Conservation (phyloP, 1,140 invertebrate genomes). For the Conus ventricosus region DNA sequence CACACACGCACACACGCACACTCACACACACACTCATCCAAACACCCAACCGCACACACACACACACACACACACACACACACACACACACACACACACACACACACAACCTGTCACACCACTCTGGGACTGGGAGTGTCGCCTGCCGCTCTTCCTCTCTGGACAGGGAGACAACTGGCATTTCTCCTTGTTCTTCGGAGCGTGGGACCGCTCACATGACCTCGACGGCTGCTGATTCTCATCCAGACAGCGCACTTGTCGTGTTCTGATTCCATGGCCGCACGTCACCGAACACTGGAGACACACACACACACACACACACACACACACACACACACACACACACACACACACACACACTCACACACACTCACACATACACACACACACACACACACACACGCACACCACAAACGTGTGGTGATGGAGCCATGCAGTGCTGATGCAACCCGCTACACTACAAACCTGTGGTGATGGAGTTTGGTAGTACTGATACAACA, state of each 20-base stretch:
- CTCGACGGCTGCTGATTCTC: slow-evolving; percentile 36
- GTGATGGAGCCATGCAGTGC: too few relatives aligned
- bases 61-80: too few relatives aligned
- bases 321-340: neutral
- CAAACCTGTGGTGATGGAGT: too few relatives aligned
- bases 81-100: slow-evolving; percentile 2
- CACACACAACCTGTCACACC: neutral
- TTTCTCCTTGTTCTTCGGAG: slow-evolving; percentile 29
- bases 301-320: neutral
- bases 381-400: too few relatives aligned
- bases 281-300: slow-evolving; percentile 80
- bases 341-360: neutral
- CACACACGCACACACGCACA: too few relatives aligned
- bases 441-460: too few relatives aligned
- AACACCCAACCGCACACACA: too few relatives aligned
- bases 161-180: slow-evolving; percentile 38
- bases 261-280: slow-evolving; percentile 79
- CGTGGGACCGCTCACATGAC: slow-evolving; percentile 37
- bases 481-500: too few relatives aligned
- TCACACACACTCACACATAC: too few relatives aligned
- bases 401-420: too few relatives aligned
- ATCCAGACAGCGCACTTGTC: slow-evolving; percentile 80
- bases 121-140: neutral
- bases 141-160: neutral
- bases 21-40: too few relatives aligned